These are phyloP conservation scores for Biston stratarius DNA, from an alignment of 2,888 invertebrate species.

Conservation along the genomic window DNA sequence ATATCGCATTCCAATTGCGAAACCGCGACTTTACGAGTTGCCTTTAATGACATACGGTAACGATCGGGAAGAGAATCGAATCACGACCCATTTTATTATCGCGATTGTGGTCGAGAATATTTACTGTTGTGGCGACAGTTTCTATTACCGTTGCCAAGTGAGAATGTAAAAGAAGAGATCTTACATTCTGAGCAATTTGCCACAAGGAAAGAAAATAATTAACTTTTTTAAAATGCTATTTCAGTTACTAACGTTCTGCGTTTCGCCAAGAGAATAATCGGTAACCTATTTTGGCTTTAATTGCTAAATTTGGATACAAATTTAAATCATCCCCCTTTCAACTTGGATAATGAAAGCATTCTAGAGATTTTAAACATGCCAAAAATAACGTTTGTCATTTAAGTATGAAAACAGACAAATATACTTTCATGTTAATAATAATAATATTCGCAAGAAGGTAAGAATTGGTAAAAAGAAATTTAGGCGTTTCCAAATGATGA, in stretches of 20 bases:
- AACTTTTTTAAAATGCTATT: neutral
- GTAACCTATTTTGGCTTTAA: too few relatives aligned
- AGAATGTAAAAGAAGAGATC: slow-evolving; percentile 5
- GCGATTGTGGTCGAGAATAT: slow-evolving; percentile 49
- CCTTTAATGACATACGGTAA: slow-evolving; percentile 77
- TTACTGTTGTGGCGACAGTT: slow-evolving; percentile 44
- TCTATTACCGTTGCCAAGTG: slow-evolving; percentile 27
- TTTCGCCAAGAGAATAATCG: neutral
- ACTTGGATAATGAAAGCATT: too few relatives aligned
- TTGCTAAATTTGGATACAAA: too few relatives aligned
- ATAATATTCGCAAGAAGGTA: too few relatives aligned
- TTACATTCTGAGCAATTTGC: neutral
- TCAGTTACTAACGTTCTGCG: neutral
- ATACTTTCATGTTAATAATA: too few relatives aligned
- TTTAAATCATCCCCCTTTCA: too few relatives aligned
- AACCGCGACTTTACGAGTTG: slow-evolving; percentile 75
- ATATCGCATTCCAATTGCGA: slow-evolving; percentile 73
- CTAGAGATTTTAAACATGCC: too few relatives aligned
- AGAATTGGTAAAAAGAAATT: too few relatives aligned
- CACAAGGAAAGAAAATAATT: neutral
- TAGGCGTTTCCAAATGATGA: too few relatives aligned
- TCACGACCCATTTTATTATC: slow-evolving; percentile 75
- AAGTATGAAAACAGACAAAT: too few relatives aligned
- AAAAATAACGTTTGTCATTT: too few relatives aligned
- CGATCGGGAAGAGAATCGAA: slow-evolving; percentile 81